Evolutionary conservation across 2,113 vertebrate species (phyloP).

Genomic region (Hyaena hyaena): DNA sequence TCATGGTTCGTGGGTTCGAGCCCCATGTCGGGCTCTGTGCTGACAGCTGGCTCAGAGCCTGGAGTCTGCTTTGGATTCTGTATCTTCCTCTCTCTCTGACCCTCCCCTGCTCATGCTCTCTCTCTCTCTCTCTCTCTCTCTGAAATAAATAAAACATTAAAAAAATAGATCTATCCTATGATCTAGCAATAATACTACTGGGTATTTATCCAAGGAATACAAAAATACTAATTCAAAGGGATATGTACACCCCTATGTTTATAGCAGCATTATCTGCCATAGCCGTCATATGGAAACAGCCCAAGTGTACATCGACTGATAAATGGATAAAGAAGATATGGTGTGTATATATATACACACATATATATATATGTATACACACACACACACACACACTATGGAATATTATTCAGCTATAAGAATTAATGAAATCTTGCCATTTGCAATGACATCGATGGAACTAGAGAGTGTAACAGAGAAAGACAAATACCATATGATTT

Average conservation of each 20-base stretch:
- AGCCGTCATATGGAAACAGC: neutral
- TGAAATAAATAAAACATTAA: too few relatives aligned
- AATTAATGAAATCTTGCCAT: neutral
- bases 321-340: neutral
- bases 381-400: neutral
- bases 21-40: too few relatives aligned
- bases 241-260: neutral
- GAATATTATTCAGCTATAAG: neutral
- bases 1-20: too few relatives aligned
- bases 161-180: neutral
- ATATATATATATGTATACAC: too few relatives aligned
- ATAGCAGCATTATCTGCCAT: neutral
- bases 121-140: too few relatives aligned
- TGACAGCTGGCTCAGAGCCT: too few relatives aligned
- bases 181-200: neutral
- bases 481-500: neutral
- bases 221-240: neutral
- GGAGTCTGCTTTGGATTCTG: too few relatives aligned
- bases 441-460: neutral
- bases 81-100: too few relatives aligned
- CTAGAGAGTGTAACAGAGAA: neutral
- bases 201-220: neutral
- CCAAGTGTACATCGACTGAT: neutral
- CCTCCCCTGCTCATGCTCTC: too few relatives aligned
- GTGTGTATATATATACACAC: too few relatives aligned